A percentile compares a stretch with the other conserved stretches of the same genome.
phyloP scores from a whole-genome alignment of 2,888 invertebrate species.

The Drosophila algonquin region DNA sequence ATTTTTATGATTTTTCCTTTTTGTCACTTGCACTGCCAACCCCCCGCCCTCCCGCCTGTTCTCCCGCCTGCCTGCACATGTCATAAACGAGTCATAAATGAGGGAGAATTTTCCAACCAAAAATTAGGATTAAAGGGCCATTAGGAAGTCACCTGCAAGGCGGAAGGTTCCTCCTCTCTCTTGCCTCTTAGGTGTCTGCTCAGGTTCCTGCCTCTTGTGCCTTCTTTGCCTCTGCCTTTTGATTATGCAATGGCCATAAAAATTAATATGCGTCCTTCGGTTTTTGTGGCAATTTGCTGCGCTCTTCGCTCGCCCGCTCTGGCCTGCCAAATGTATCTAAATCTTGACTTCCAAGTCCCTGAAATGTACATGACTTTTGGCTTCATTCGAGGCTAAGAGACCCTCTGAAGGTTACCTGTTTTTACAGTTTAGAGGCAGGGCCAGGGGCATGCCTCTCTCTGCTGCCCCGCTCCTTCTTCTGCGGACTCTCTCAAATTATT shows the following conservation, averaged over 20 bases:
- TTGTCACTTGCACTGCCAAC: constrained; percentile 49
- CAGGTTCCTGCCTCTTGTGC: neutral
- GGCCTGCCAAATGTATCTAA: constrained; percentile 49
- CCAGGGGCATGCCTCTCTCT: neutral
- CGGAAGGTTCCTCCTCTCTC: neutral
- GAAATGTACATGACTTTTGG: constrained; percentile 67
- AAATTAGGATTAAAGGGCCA: constrained; percentile 51
- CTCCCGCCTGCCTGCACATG: constrained; percentile 48
- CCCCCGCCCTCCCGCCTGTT: neutral
- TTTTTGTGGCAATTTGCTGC: constrained; percentile 60
- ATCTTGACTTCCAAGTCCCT: neutral
- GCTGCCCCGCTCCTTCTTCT: constrained; percentile 31
- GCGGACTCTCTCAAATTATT: constrained; percentile 66
- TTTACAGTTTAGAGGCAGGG: constrained; percentile 61
- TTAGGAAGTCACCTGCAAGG: constrained; percentile 69
- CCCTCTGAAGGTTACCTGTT: constrained; percentile 71
- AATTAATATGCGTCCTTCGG: constrained; percentile 82
- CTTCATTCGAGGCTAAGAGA: constrained; percentile 39
- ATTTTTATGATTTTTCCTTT: constrained; percentile 52
- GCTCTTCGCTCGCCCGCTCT: constrained; percentile 52
- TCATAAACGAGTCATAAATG: constrained; percentile 54
- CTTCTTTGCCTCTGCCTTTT: constrained; percentile 8
- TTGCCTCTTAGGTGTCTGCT: neutral
- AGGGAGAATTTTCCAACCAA: constrained; percentile 44
- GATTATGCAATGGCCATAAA: constrained; percentile 81